Conservation (phyloP, 2,113 vertebrate species). For the Cyprinodon tularosa region DNA sequence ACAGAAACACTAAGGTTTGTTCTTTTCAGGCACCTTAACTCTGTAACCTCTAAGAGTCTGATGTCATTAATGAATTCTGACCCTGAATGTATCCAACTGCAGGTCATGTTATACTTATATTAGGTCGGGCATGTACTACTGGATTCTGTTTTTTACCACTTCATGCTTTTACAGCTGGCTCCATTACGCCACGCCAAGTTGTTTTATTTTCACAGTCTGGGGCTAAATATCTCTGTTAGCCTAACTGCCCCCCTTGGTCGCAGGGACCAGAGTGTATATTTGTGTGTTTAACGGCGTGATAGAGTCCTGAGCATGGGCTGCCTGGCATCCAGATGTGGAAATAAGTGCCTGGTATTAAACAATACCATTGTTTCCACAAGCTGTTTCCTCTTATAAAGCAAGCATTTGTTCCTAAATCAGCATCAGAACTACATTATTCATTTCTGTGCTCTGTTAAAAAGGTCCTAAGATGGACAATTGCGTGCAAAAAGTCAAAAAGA, state of each 20-base stretch:
- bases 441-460: background rate
- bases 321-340: slow-evolving; percentile 75
- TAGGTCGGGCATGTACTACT: slow-evolving; percentile 45
- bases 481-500: too few relatives aligned
- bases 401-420: background rate
- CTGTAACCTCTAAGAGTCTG: background rate
- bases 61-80: slow-evolving; percentile 11
- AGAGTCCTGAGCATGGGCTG: slow-evolving; percentile 44
- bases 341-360: slow-evolving; percentile 26
- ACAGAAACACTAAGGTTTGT: background rate
- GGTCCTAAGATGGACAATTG: too few relatives aligned
- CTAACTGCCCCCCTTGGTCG: slow-evolving; percentile 70
- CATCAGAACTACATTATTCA: background rate
- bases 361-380: slow-evolving; percentile 44
- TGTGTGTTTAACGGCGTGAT: slow-evolving; percentile 19
- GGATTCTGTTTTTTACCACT: slow-evolving; percentile 50
- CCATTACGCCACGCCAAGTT: slow-evolving; percentile 67
- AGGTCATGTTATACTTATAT: slow-evolving; percentile 14
- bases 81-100: slow-evolving; percentile 17
- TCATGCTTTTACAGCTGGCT: slow-evolving; percentile 76
- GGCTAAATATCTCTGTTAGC: slow-evolving; percentile 73
- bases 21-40: background rate
- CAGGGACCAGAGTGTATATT: slow-evolving; percentile 39
- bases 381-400: slow-evolving; percentile 1
- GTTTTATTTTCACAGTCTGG: slow-evolving; percentile 77